Evolutionary conservation across 2,888 invertebrate species (phyloP).

Genomic region (Pristionchus mayeri): DNA sequence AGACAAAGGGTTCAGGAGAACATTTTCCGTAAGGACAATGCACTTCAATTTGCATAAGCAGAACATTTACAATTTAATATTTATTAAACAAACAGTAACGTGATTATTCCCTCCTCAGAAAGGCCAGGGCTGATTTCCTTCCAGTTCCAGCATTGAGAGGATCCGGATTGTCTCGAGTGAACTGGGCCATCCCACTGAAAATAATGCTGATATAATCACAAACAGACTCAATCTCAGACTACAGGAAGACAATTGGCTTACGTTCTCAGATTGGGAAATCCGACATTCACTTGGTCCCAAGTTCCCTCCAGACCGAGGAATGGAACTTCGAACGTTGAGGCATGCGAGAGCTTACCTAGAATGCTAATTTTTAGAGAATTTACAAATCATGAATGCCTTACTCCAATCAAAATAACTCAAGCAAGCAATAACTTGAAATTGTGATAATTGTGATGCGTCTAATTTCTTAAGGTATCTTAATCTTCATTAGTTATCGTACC

Average conservation of each 20-base stretch:
- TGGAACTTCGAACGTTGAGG: conserved; percentile 68
- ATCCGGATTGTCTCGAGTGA: conserved; percentile 62
- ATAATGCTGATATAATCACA: too few relatives aligned
- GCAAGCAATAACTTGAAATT: too few relatives aligned
- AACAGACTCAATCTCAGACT: not conserved
- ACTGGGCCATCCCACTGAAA: conserved; percentile 43
- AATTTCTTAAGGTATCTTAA: too few relatives aligned
- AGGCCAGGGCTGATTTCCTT: conserved; percentile 24
- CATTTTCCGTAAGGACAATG: too few relatives aligned
- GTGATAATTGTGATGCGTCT: too few relatives aligned
- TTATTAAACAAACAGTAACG: not conserved
- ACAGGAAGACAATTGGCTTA: not conserved
- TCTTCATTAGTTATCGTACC: too few relatives aligned
- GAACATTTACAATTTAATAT: not conserved
- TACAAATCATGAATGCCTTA: too few relatives aligned
- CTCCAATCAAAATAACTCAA: too few relatives aligned
- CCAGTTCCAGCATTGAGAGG: conserved; percentile 68
- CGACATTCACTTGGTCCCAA: conserved; percentile 64
- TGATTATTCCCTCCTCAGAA: conserved; percentile 9
- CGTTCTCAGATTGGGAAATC: conserved; percentile 47
- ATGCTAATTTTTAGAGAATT: too few relatives aligned
- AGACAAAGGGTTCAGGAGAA: too few relatives aligned
- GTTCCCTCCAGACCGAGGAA: conserved; percentile 67
- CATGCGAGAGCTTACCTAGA: conserved; percentile 65
- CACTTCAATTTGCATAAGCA: too few relatives aligned